phyloP scores from a whole-genome alignment of 2,797 vertebrate genomes.

The Mycteria americana region DNA sequence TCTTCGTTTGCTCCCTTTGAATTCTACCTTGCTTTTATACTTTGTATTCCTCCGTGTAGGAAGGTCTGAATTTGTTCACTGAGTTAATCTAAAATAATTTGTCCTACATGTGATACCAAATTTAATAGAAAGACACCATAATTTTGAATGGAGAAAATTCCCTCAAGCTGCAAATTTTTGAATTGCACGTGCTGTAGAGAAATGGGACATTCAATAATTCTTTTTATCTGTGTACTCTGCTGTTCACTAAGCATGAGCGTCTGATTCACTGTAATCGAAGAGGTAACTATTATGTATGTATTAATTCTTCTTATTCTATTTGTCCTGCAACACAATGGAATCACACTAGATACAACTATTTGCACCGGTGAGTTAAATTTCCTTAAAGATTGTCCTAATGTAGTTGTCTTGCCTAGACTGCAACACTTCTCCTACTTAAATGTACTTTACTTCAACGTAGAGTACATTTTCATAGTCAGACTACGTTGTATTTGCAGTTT shows the following conservation, averaged over 20 bases:
- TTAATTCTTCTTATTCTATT: slow-evolving; percentile 90
- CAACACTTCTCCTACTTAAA: slow-evolving; percentile 47
- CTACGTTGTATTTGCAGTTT: slow-evolving; percentile 34
- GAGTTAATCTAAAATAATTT: slow-evolving; percentile 20
- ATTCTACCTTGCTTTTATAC: background rate
- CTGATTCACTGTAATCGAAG: slow-evolving; percentile 69
- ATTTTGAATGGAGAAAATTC: slow-evolving; percentile 37
- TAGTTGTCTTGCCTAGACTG: slow-evolving; percentile 70
- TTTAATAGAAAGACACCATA: background rate
- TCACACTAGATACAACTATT: slow-evolving; percentile 99
- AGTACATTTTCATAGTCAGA: slow-evolving; percentile 46
- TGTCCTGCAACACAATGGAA: slow-evolving; percentile 94
- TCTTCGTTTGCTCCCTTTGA: background rate
- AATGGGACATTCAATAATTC: background rate
- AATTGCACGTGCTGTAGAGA: slow-evolving; percentile 54
- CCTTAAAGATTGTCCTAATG: slow-evolving; percentile 78
- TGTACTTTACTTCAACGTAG: slow-evolving; percentile 53
- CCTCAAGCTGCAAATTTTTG: slow-evolving; percentile 36
- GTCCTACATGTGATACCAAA: background rate
- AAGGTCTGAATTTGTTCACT: slow-evolving; percentile 8
- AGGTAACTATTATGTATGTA: slow-evolving; percentile 76
- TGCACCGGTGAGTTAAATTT: slow-evolving; percentile 98
- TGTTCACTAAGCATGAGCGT: slow-evolving; percentile 71
- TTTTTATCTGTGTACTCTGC: slow-evolving; percentile 55
- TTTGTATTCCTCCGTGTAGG: background rate